These are phyloP conservation scores for Atherix ibis DNA, from an alignment of 2,888 invertebrate genomes.

Conservation along the genomic window DNA sequence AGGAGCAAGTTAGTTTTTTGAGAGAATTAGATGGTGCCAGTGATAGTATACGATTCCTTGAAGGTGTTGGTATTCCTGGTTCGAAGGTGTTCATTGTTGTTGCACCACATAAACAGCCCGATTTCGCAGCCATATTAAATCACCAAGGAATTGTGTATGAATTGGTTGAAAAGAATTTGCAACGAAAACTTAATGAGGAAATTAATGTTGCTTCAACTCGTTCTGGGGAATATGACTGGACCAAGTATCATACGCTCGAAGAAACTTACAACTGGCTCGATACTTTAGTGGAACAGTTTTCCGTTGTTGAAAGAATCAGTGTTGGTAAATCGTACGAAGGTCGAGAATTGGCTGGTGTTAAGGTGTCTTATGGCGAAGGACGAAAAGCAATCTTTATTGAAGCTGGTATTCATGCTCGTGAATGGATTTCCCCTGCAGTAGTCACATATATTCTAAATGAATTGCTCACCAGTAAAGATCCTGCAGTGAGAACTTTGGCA, in stretches of 20 bases:
- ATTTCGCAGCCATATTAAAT: constrained; percentile 6
- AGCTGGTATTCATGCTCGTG: constrained; percentile 25
- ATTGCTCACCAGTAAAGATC: constrained; percentile 31
- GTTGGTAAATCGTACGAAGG: constrained; percentile 36
- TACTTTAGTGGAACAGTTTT: constrained; percentile 28
- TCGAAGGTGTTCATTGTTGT: constrained; percentile 6
- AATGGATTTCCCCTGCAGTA: constrained; percentile 39
- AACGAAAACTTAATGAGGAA: constrained; percentile 6
- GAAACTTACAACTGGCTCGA: constrained; percentile 38
- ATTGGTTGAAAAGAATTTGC: constrained; percentile 7
- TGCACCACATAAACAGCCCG: constrained; percentile 8
- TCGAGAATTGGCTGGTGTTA: constrained; percentile 29
- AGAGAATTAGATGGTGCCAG: constrained; percentile 13
- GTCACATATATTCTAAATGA: constrained; percentile 36
- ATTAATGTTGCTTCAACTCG: neutral
- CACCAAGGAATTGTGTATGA: constrained; percentile 2
- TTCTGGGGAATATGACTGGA: constrained; percentile 23
- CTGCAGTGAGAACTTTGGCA: constrained; percentile 26
- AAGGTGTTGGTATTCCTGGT: neutral
- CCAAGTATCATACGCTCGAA: constrained; percentile 12
- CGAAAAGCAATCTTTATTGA: constrained; percentile 29
- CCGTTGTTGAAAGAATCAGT: constrained; percentile 31
- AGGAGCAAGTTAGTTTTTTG: constrained; percentile 24
- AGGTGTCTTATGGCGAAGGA: constrained; percentile 13
- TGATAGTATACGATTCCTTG: constrained; percentile 9